phyloP scores from a whole-genome alignment of 2,113 vertebrate genomes.

The Lasiurus cinereus region DNA sequence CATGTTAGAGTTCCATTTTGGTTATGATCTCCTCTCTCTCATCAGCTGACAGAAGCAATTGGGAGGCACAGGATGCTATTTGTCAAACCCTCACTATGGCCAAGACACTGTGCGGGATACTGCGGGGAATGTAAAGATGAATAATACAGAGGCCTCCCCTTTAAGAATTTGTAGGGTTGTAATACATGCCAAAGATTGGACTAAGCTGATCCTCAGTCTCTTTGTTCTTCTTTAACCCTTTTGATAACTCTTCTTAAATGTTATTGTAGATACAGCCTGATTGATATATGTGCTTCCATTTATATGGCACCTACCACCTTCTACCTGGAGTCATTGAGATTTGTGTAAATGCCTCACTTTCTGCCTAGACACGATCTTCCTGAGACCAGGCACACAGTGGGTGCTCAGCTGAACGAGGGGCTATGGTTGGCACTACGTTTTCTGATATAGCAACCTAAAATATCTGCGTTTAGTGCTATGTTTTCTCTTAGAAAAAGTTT shows the following conservation, averaged over 20 bases:
- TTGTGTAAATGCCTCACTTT: neutral
- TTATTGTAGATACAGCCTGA: neutral
- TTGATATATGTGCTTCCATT: neutral
- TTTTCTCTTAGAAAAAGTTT: constrained; percentile 41
- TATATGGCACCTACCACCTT: neutral
- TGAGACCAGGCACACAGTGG: neutral
- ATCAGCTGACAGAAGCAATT: neutral
- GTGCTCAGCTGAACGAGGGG: neutral
- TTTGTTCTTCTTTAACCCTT: neutral
- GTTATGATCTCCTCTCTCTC: neutral
- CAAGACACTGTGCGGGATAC: neutral
- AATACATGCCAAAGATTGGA: neutral
- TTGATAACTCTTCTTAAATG: neutral
- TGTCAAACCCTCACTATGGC: neutral
- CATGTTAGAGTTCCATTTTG: neutral
- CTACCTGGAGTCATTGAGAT: neutral
- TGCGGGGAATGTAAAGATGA: neutral
- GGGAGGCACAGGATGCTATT: neutral
- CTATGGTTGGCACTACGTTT: neutral
- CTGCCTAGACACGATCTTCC: neutral
- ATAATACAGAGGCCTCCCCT: neutral
- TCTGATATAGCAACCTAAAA: constrained; percentile 15
- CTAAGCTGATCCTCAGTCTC: neutral
- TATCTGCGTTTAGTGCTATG: constrained; percentile 11
- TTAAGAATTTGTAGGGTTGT: neutral